Conservation (phyloP, 2,113 vertebrate species). For the Semnornis frantzii region DNA sequence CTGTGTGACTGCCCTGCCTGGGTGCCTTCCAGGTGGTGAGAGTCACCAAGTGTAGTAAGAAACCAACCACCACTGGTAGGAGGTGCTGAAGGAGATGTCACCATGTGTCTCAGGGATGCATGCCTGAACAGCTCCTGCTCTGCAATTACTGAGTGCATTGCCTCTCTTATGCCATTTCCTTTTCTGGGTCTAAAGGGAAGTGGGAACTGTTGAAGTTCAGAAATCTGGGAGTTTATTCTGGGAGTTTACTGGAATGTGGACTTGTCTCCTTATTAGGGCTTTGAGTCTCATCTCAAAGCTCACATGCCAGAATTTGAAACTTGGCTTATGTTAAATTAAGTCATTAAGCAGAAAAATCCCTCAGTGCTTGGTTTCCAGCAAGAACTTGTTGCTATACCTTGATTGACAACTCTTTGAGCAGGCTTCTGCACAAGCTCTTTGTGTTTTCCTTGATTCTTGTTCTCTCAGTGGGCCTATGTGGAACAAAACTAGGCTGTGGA, state of each 20-base stretch:
- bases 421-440: neutral
- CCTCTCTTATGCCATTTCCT: neutral
- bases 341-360: neutral
- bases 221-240: neutral
- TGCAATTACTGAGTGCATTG: neutral
- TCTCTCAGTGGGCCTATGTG: conserved; percentile 85
- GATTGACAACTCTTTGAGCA: neutral
- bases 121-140: neutral
- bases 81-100: neutral
- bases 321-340: neutral
- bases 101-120: neutral
- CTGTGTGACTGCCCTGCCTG: neutral
- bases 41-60: neutral
- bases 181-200: neutral
- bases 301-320: neutral
- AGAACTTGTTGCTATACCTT: neutral
- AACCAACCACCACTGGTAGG: neutral
- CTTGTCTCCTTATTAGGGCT: neutral
- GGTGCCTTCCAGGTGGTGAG: neutral
- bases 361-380: neutral
- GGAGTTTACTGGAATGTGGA: neutral
- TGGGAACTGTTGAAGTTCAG: neutral
- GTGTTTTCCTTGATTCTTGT: conserved; percentile 72
- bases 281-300: neutral
- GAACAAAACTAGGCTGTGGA: conserved; percentile 93